These are phyloP conservation scores for Mallotus villosus DNA, from an alignment of 2,797 vertebrate species.

Conservation along the genomic window DNA sequence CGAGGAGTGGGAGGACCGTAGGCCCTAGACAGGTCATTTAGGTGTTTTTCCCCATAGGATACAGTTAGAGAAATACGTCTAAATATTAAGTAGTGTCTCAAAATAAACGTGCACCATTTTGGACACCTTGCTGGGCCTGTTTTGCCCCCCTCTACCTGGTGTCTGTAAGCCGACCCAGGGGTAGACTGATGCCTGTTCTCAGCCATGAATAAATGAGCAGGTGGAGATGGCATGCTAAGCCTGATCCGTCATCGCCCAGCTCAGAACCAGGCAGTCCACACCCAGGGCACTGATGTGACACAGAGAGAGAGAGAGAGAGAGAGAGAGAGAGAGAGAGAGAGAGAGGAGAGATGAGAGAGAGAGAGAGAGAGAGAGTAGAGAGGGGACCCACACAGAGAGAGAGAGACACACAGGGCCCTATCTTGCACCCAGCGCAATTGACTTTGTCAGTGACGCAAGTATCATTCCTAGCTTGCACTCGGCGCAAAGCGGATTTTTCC, in stretches of 20 bases:
- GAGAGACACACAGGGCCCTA: too few species aligned
- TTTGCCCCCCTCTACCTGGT: background rate
- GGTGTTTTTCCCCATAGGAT: background rate
- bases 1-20: background rate
- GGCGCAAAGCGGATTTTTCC: too few species aligned
- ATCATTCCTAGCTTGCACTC: too few species aligned
- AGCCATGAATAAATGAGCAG: slow-evolving; percentile 9
- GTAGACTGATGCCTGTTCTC: background rate
- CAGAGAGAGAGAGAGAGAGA: background rate
- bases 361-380: background rate
- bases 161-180: background rate
- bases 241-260: background rate
- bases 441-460: too few species aligned
- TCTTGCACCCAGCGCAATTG: too few species aligned
- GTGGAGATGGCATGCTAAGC: background rate
- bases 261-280: background rate
- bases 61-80: background rate
- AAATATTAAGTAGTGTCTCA: background rate
- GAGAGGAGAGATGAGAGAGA: background rate
- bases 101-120: background rate
- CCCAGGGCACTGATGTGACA: background rate
- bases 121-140: background rate
- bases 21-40: background rate
- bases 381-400: too few species aligned
- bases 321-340: background rate